Conservation (phyloP, 2,113 vertebrate species). For the Percopsis transmontana region DNA sequence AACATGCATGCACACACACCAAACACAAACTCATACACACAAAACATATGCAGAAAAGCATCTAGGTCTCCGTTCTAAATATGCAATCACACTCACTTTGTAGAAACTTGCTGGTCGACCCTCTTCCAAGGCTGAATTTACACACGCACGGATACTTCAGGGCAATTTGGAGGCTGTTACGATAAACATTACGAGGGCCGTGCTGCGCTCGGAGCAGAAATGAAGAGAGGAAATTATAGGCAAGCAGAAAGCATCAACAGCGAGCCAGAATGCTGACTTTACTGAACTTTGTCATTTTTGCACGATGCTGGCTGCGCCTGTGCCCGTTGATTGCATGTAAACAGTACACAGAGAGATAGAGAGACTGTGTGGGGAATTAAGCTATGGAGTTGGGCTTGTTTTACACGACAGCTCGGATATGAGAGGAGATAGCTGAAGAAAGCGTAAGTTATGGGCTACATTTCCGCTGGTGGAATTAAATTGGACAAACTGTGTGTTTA, state of each 20-base stretch:
- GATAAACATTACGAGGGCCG: conserved; percentile 56
- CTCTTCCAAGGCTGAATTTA: background rate
- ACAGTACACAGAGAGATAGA: conserved; percentile 4
- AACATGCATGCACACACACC: background rate
- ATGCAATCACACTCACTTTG: too few relatives aligned
- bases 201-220: conserved; percentile 28
- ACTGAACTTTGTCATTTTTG: conserved; percentile 25
- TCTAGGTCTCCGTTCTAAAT: too few relatives aligned
- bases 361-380: background rate
- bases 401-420: conserved; percentile 30
- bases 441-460: background rate
- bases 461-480: conserved; percentile 20
- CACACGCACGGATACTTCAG: conserved; percentile 38
- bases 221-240: conserved; percentile 43
- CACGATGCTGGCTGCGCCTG: conserved; percentile 13
- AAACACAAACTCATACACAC: background rate
- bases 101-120: too few relatives aligned
- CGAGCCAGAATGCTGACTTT: conserved; percentile 32
- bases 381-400: conserved; percentile 12
- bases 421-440: background rate
- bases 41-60: background rate
- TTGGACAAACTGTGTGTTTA: conserved; percentile 25
- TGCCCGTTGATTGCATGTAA: conserved; percentile 11
- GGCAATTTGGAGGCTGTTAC: conserved; percentile 50
- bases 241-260: conserved; percentile 40